phyloP scores from a whole-genome alignment of 2,888 invertebrate genomes.

The Trachelus troglodyta region DNA sequence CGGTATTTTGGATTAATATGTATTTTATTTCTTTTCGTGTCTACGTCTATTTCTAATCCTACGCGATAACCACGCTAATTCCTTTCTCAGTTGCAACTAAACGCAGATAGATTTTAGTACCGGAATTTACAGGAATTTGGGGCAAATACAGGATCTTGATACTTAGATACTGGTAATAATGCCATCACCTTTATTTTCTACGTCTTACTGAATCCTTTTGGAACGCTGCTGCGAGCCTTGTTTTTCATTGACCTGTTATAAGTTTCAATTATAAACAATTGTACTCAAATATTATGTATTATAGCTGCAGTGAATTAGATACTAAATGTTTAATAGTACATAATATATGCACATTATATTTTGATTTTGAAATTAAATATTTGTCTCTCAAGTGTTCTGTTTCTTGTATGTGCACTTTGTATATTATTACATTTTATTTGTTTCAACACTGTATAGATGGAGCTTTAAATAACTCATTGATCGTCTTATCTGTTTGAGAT shows the following conservation, averaged over 20 bases:
- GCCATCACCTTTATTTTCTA: not conserved
- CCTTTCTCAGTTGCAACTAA: not conserved
- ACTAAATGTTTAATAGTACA: not conserved
- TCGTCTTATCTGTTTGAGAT: not conserved
- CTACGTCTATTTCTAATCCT: not conserved
- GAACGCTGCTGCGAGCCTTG: not conserved
- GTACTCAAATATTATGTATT: not conserved
- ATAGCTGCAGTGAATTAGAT: not conserved
- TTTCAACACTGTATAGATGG: not conserved
- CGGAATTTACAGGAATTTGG: not conserved
- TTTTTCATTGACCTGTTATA: not conserved
- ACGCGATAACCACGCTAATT: not conserved
- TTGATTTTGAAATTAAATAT: not conserved
- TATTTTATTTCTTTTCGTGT: slow-evolving; percentile 3
- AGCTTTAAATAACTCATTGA: not conserved
- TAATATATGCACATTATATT: not conserved
- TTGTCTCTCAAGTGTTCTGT: not conserved
- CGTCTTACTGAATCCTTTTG: not conserved
- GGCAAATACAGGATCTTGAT: not conserved
- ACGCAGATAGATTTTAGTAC: not conserved
- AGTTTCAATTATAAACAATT: not conserved
- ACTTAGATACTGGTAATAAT: not conserved
- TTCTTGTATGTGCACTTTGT: not conserved
- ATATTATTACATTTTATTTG: not conserved
- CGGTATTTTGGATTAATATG: slow-evolving; percentile 1